phyloP scores from a whole-genome alignment of 2,888 invertebrate genomes.

The Epinotia ramella region DNA sequence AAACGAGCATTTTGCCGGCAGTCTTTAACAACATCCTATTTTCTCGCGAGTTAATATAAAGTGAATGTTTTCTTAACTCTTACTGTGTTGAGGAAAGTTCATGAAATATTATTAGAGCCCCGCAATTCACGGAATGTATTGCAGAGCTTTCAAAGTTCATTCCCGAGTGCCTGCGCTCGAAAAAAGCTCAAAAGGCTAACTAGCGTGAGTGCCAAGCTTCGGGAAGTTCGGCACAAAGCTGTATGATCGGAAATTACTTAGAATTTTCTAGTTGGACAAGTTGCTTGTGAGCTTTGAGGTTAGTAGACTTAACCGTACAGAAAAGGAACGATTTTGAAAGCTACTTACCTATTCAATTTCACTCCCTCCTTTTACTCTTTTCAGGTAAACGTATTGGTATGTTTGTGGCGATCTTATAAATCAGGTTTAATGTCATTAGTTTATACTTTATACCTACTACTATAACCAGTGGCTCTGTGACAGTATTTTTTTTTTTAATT shows the following conservation, averaged over 20 bases:
- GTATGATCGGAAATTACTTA: slow-evolving; percentile 25
- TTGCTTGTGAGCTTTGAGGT: neutral
- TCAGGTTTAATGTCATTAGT: too few species aligned
- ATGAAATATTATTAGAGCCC: slow-evolving; percentile 9
- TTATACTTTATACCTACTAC: too few species aligned
- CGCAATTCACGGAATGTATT: slow-evolving; percentile 4
- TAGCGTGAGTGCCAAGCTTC: slow-evolving; percentile 14
- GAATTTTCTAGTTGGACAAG: slow-evolving; percentile 7
- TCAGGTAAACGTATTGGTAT: too few species aligned
- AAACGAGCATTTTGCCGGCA: neutral
- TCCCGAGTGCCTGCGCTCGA: slow-evolving; percentile 11
- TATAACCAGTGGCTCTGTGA: too few species aligned
- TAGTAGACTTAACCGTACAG: too few species aligned
- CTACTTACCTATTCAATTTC: too few species aligned
- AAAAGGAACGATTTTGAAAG: too few species aligned
- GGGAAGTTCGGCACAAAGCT: slow-evolving; percentile 15
- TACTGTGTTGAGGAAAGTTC: neutral
- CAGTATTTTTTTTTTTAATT: too few species aligned
- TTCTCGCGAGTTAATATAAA: neutral
- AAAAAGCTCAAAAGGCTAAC: slow-evolving; percentile 30
- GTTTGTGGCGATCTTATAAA: too few species aligned
- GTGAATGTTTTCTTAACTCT: neutral
- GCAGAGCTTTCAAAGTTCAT: slow-evolving; percentile 32
- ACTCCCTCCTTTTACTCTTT: too few species aligned
- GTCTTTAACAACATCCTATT: neutral